These are phyloP conservation scores for Artemia sinica DNA, from an alignment of 2,888 invertebrate genomes.

Conservation along the genomic window DNA sequence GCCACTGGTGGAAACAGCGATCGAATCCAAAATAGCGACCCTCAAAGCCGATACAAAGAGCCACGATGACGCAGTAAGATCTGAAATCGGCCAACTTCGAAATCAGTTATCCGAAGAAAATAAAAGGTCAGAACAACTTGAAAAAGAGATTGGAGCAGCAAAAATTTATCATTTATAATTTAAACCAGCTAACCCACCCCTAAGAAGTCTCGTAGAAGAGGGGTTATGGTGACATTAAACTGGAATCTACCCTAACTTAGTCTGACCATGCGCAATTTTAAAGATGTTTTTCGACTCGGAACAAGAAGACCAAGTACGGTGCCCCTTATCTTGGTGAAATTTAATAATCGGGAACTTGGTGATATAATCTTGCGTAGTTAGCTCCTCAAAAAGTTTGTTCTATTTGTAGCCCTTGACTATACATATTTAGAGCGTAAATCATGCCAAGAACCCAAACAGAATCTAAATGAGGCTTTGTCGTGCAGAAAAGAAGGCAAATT, in stretches of 20 bases:
- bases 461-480: neutral
- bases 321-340: neutral
- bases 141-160: neutral
- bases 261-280: neutral
- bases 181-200: neutral
- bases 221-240: neutral
- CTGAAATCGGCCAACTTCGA: no score
- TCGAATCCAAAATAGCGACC: neutral
- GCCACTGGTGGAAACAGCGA: neutral
- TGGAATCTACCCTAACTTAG: neutral
- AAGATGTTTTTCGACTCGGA: neutral
- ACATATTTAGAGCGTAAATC: neutral
- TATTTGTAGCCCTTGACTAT: neutral
- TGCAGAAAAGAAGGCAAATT: neutral
- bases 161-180: neutral
- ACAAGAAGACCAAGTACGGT: neutral
- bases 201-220: neutral
- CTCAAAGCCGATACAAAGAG: no score
- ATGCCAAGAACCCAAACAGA: neutral
- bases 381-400: neutral
- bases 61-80: no score
- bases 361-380: neutral
- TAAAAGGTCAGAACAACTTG: neutral
- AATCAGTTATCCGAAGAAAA: no score
- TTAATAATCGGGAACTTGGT: neutral